Evolutionary conservation across 1,140 invertebrate species (phyloP).

Genomic region (Hypsibius dujardini): DNA sequence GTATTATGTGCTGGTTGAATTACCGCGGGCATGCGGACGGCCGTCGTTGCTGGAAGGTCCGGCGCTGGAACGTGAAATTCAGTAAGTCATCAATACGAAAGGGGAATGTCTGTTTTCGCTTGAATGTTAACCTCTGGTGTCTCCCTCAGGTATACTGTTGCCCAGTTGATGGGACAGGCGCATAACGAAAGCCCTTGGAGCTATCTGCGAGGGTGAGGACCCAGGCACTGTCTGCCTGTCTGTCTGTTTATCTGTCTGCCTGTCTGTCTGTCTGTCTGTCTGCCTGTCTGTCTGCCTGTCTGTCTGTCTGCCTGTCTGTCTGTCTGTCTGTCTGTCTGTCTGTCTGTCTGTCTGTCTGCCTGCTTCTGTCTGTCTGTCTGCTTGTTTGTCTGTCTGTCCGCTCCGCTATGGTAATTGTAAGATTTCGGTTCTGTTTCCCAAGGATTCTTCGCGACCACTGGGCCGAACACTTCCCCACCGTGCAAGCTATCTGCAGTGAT

Average conservation of each 20-base stretch:
- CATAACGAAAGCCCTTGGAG: constrained; percentile 98
- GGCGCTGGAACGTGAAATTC: constrained; percentile 3
- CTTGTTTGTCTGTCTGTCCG: not conserved
- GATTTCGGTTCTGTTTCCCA: no score
- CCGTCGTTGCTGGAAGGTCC: constrained; percentile 11
- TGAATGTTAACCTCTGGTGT: not conserved
- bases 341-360: no score
- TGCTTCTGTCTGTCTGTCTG: no score
- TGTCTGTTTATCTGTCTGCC: no score
- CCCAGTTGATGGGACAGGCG: constrained; percentile 58
- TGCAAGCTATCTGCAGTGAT: constrained; percentile 51
- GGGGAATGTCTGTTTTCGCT: constrained; percentile 14
- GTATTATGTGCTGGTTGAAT: constrained; percentile 57
- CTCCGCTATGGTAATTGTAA: not conserved
- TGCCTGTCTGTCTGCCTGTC: no score
- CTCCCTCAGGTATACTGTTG: constrained; percentile 40
- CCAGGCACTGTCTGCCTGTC: not conserved
- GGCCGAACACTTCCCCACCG: constrained; percentile 47
- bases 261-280: no score
- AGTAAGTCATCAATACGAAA: constrained; percentile 17
- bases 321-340: no score
- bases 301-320: no score
- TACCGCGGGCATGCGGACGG: constrained; percentile 18
- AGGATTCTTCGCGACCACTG: constrained; percentile 40
- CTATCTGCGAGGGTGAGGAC: constrained; percentile 64